phyloP scores from a whole-genome alignment of 2,888 invertebrate species.

The Subacronicta megacephala region DNA sequence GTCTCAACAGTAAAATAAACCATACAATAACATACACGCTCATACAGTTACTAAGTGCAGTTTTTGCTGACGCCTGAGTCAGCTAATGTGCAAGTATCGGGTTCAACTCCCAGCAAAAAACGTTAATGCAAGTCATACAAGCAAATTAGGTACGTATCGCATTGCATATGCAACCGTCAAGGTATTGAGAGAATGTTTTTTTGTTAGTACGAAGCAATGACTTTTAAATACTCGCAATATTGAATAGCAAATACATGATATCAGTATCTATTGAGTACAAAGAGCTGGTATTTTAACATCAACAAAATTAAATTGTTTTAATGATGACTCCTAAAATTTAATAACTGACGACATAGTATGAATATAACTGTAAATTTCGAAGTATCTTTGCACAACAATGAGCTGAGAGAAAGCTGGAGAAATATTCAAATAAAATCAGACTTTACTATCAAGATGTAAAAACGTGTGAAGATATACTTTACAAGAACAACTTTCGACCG shows the following conservation, averaged over 20 bases:
- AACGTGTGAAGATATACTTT: constrained; percentile 4
- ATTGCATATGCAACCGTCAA: constrained; percentile 46
- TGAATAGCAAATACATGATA: constrained; percentile 8
- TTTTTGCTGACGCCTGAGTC: constrained; percentile 65
- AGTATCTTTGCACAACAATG: constrained; percentile 13
- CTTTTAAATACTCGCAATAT: constrained; percentile 13
- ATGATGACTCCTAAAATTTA: background rate
- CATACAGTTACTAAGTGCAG: constrained; percentile 45
- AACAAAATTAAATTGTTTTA: too few species aligned
- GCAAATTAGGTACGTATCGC: constrained; percentile 64
- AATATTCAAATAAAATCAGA: constrained; percentile 5
- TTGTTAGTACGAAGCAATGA: constrained; percentile 8
- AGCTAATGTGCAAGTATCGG: constrained; percentile 70
- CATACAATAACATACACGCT: constrained; percentile 23
- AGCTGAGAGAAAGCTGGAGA: constrained; percentile 7
- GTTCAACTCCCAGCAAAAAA: constrained; percentile 64
- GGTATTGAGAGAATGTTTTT: constrained; percentile 24
- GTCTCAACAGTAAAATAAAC: constrained; percentile 15
- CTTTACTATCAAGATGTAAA: constrained; percentile 16
- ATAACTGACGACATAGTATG: background rate
- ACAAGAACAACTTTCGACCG: background rate
- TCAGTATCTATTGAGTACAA: background rate
- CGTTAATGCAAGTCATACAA: constrained; percentile 71
- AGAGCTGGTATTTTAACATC: too few species aligned
- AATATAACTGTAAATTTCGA: background rate